Percentiles rank a stretch among this genome's conserved stretches.
phyloP scores from a whole-genome alignment of 1,140 invertebrate species.

The Bathynomus jamesi region DNA sequence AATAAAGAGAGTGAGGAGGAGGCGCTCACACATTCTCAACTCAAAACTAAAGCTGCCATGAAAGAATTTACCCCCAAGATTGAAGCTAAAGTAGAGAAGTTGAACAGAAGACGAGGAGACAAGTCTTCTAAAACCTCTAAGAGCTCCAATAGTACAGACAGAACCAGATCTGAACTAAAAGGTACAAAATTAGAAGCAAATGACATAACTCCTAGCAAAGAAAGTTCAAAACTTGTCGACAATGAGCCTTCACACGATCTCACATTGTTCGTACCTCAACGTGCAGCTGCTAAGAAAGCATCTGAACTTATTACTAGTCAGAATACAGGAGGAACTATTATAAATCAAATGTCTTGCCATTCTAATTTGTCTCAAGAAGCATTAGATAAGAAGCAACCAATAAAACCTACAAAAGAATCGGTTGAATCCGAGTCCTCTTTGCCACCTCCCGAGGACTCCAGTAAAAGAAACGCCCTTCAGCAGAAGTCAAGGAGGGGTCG shows the following conservation, averaged over 20 bases:
- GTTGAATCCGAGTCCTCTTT: constrained; percentile 10
- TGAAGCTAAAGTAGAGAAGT: constrained; percentile 29
- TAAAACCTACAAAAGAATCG: constrained; percentile 12
- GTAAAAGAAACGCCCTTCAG: constrained; percentile 27
- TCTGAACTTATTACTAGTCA: constrained; percentile 48
- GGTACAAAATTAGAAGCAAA: constrained; percentile 15
- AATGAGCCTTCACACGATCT: constrained; percentile 6
- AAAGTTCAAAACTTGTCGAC: constrained; percentile 4
- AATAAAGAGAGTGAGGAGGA: constrained; percentile 25
- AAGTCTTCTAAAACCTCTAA: constrained; percentile 11
- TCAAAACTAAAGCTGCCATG: constrained; percentile 36
- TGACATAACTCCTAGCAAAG: background rate
- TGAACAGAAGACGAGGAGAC: constrained; percentile 20
- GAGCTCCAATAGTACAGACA: constrained; percentile 8
- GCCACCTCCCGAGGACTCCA: background rate
- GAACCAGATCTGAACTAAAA: constrained; percentile 1
- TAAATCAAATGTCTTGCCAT: background rate
- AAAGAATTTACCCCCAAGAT: constrained; percentile 60
- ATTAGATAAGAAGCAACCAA: constrained; percentile 19
- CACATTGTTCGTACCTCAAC: constrained; percentile 63
- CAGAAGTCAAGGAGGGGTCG: constrained; percentile 38
- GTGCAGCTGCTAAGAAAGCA: constrained; percentile 82
- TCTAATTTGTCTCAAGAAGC: background rate
- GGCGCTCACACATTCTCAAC: constrained; percentile 23
- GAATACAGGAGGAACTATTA: constrained; percentile 21